Conservation (phyloP, 1,140 invertebrate species). For the Formica exsecta region DNA sequence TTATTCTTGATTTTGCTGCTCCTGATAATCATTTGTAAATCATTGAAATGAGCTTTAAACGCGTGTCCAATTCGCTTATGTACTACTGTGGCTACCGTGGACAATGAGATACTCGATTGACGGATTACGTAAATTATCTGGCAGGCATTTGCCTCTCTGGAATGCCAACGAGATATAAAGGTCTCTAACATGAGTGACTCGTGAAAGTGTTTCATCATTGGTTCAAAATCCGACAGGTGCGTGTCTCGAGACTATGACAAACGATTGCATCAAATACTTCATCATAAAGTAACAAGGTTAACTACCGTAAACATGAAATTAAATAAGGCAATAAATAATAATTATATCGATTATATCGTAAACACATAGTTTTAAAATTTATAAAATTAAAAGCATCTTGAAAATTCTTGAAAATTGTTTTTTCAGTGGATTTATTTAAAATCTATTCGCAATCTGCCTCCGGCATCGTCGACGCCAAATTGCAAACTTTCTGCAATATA, state of each 20-base stretch:
- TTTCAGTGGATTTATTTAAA: background rate
- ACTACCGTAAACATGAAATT: conserved; percentile 4
- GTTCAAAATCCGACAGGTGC: conserved; percentile 52
- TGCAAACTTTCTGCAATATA: background rate
- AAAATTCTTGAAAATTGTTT: background rate
- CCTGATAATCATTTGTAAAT: background rate
- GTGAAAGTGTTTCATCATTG: conserved; percentile 43
- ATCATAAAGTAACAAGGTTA: background rate
- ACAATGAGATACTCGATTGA: conserved; percentile 77
- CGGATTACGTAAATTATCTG: conserved; percentile 77
- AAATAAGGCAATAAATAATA: background rate
- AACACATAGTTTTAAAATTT: background rate
- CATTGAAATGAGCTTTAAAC: background rate
- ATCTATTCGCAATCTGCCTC: background rate
- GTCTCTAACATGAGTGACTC: conserved; percentile 28
- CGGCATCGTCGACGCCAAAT: background rate
- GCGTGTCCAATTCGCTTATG: conserved; percentile 4
- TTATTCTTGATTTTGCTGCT: background rate
- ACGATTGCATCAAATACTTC: background rate
- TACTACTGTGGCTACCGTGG: conserved; percentile 63
- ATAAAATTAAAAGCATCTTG: background rate
- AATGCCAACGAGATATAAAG: conserved; percentile 43
- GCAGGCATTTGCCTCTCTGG: conserved; percentile 32
- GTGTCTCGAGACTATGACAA: conserved; percentile 25
- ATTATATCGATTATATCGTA: background rate